Evolutionary conservation across 2,113 vertebrate genomes (phyloP).

Genomic region (Noctilio leporinus): DNA sequence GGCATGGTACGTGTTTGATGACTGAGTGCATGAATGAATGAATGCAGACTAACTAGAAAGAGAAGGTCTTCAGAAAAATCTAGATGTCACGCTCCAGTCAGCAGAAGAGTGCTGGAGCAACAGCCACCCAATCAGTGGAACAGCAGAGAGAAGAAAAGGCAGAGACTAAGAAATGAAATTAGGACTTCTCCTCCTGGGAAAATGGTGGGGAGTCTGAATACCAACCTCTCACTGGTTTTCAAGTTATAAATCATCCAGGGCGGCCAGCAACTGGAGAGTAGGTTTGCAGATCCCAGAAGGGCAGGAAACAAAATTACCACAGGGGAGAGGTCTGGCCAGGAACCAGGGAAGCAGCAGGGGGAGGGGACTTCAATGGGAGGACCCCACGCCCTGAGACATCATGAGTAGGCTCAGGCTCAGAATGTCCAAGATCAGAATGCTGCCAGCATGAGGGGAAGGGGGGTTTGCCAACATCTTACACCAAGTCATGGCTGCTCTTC

Average conservation of each 20-base stretch:
- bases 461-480: background rate
- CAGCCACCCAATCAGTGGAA: background rate
- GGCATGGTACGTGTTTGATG: background rate
- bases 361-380: background rate
- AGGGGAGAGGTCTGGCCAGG: background rate
- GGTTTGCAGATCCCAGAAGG: background rate
- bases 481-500: background rate
- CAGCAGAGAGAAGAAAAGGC: background rate
- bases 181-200: background rate
- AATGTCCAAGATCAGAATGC: background rate
- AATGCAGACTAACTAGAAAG: background rate
- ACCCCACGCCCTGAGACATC: background rate
- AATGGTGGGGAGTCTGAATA: background rate
- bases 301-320: background rate
- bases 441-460: background rate
- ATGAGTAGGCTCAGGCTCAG: accelerated
- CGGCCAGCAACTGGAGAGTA: background rate
- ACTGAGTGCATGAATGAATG: background rate
- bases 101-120: background rate
- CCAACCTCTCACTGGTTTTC: background rate
- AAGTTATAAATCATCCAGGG: background rate
- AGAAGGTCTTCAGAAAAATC: background rate
- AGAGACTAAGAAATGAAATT: background rate
- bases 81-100: background rate
- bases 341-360: background rate